Conservation (phyloP, 1,140 invertebrate species). For the Drosophila truncata region DNA sequence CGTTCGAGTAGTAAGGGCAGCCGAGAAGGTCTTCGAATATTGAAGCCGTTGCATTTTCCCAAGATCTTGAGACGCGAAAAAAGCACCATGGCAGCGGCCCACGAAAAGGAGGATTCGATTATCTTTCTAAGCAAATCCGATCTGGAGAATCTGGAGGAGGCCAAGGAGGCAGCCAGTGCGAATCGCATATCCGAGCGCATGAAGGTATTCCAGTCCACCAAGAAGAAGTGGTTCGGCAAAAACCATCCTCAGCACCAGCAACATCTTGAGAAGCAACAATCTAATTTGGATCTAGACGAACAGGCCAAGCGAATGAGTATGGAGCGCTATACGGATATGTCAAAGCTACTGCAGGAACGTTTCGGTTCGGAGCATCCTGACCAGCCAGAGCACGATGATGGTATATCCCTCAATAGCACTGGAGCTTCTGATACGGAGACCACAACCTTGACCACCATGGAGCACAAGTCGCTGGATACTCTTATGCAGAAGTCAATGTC, state of each 20-base stretch:
- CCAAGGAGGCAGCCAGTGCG: constrained; percentile 69
- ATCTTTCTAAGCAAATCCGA: constrained; percentile 88
- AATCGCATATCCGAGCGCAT: constrained; percentile 86
- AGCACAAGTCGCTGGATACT: constrained; percentile 67
- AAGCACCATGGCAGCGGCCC: constrained; percentile 86
- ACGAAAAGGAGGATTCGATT: constrained; percentile 88
- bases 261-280: constrained; percentile 70
- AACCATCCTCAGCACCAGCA: constrained; percentile 85
- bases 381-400: constrained; percentile 51
- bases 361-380: constrained; percentile 83
- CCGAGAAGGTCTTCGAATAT: constrained; percentile 86
- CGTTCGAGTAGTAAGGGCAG: constrained; percentile 86
- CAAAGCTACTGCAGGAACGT: constrained; percentile 87
- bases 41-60: constrained; percentile 86
- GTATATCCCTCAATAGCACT: constrained; percentile 57
- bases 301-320: constrained; percentile 86
- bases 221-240: constrained; percentile 87
- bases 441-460: constrained; percentile 72
- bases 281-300: constrained; percentile 79
- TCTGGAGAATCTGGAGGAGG: constrained; percentile 86
- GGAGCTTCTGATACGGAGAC: constrained; percentile 73
- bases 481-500: constrained; percentile 80
- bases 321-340: constrained; percentile 88
- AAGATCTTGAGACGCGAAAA: constrained; percentile 86
- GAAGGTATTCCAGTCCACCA: constrained; percentile 87